Evolutionary conservation across 2,113 vertebrate species (phyloP).

Genomic region (Parotia lawesii): DNA sequence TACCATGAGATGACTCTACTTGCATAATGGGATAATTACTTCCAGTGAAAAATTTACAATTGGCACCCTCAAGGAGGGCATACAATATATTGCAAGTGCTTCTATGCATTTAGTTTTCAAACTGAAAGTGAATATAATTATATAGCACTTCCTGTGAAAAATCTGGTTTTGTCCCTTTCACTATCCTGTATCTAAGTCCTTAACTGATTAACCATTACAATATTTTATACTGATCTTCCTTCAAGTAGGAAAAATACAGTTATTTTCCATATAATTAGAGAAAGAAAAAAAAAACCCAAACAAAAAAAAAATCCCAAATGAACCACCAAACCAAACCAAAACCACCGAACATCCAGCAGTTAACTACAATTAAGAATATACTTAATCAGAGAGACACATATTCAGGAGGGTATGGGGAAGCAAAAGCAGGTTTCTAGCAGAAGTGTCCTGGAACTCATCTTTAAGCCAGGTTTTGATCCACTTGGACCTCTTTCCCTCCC

Average conservation of each 20-base stretch:
- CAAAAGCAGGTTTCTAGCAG: background rate
- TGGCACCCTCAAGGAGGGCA: background rate
- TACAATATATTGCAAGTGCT: background rate
- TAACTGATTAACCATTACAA: background rate
- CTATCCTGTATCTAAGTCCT: background rate
- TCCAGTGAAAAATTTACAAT: background rate
- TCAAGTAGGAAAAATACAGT: background rate
- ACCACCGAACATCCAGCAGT: background rate
- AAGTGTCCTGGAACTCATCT: background rate
- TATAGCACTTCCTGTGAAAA: background rate
- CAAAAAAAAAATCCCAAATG: background rate
- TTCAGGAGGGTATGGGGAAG: background rate
- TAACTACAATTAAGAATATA: background rate
- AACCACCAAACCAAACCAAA: background rate
- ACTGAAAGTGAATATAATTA: background rate
- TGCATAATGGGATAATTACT: slow-evolving; percentile 1
- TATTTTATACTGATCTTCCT: background rate
- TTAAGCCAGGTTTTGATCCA: background rate
- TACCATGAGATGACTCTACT: slow-evolving; percentile 27
- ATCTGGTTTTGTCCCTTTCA: background rate
- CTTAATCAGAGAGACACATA: background rate
- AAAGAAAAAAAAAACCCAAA: too few relatives aligned
- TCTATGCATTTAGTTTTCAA: background rate
- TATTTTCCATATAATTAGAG: background rate
- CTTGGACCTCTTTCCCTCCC: background rate